Percentiles rank a stretch among this genome's conserved stretches.
Conservation (phyloP, 2,113 vertebrate genomes). For the Edolisoma coerulescens region DNA sequence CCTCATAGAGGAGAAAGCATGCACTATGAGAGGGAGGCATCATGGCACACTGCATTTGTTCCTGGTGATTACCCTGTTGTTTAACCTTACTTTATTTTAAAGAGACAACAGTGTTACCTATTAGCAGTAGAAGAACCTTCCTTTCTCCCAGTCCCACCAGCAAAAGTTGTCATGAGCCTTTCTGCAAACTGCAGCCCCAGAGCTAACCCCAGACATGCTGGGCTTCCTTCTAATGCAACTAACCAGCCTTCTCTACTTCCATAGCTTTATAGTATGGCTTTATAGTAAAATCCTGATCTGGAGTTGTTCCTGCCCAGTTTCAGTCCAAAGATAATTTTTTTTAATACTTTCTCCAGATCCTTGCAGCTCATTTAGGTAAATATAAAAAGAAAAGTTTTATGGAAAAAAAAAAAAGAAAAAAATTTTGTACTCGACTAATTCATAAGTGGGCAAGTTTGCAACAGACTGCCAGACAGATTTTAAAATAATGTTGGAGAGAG, state of each 20-base stretch:
- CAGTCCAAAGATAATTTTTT: background rate
- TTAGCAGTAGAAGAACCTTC: background rate
- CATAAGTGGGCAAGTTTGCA: background rate
- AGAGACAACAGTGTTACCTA: background rate
- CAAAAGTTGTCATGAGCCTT: background rate
- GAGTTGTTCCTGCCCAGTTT: background rate
- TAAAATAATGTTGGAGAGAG: background rate
- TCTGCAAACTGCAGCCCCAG: background rate
- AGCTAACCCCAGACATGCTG: background rate
- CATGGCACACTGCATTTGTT: background rate
- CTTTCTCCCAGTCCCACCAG: background rate
- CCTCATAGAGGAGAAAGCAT: background rate
- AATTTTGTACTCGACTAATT: background rate
- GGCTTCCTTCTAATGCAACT: background rate
- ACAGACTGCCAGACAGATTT: background rate
- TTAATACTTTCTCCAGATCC: background rate
- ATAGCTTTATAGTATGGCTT: background rate
- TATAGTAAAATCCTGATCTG: background rate
- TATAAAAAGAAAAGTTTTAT: background rate
- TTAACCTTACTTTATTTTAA: background rate
- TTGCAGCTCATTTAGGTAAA: background rate
- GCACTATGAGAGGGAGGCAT: background rate
- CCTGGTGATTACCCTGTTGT: background rate
- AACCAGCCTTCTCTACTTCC: background rate
- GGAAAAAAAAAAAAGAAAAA: background rate